Base-by-base conservation (phyloP, 1,140 invertebrate species). In the Drosophila burlai region DNA sequence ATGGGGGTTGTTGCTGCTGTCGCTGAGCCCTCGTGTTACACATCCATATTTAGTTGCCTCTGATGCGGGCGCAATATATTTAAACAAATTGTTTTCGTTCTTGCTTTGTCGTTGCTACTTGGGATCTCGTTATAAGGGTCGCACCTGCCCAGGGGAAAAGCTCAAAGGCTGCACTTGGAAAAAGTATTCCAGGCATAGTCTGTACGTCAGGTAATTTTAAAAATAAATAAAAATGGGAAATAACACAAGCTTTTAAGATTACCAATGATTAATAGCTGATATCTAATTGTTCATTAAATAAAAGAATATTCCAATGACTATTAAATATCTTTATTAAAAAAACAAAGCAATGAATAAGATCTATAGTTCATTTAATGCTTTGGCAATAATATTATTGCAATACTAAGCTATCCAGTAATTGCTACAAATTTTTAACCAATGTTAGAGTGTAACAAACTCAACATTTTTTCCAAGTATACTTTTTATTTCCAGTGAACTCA, bases 31-130 rank as follows among this genome's bases (percentile, higher is more conserved):
- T 71, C 67, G 45, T 45, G 40, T 57, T 63, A 42, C 71, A 38
- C 60, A 63, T 63, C 55, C 77, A 67, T 79, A 75, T 81, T 85
- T 82, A 79, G 74, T 75, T 61, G 62, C 45, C 55, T 60, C 50
- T 60, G 73, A 87, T 89, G 77, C 84, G 84, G 84, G 84, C 59
- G 74, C 72, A 83, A 81, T 87, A 89, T 89, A 80, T 89, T 87
- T 73, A 89, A 80, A 83, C 62, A 87, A 89, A 89, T 87, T 87
- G 84, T 89, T 89, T 55, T 72, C 66, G 82, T 71, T 54, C 31
- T 71, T 68, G 34, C 45, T 55, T 46, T n/a, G 67, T 43, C 24
- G 61, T 31, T 36, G 46, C 31, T 52, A n/a, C 29, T 52, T 43
- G 49, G 55, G 55, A 79, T 47, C 67, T 83, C 58, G 65, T 81